phyloP scores from a whole-genome alignment of 2,888 invertebrate species.

The Cabera pusaria region DNA sequence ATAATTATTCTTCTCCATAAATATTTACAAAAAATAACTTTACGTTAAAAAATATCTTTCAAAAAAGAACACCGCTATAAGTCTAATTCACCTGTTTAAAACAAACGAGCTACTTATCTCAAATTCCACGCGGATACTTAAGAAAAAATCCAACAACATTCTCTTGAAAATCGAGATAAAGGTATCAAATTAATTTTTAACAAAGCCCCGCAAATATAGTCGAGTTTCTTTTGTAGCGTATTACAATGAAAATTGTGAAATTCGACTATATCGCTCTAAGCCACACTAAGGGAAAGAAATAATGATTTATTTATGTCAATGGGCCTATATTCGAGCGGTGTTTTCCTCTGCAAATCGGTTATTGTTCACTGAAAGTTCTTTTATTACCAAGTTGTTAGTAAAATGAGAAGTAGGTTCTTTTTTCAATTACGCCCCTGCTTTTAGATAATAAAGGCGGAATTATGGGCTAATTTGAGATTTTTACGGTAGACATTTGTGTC shows the following conservation, averaged over 20 bases:
- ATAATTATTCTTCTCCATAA: too few species aligned
- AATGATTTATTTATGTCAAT: constrained; percentile 84
- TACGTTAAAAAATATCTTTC: background rate
- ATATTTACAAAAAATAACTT: background rate
- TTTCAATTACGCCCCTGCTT: constrained; percentile 59
- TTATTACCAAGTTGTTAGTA: constrained; percentile 78
- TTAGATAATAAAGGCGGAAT: constrained; percentile 62
- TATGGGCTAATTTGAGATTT: constrained; percentile 60
- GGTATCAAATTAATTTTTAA: constrained; percentile 82
- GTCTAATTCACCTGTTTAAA: too few species aligned
- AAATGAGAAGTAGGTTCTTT: constrained; percentile 67
- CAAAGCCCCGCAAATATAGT: constrained; percentile 67
- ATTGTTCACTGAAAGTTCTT: constrained; percentile 77
- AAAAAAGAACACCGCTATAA: constrained; percentile 27
- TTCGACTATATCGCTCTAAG: constrained; percentile 49
- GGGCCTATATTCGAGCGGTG: constrained; percentile 64
- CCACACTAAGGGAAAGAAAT: constrained; percentile 46
- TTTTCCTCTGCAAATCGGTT: constrained; percentile 78
- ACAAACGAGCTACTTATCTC: constrained; percentile 31
- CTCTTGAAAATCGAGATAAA: constrained; percentile 69
- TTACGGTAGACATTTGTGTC: constrained; percentile 48
- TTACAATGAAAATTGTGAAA: constrained; percentile 75
- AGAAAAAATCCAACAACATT: constrained; percentile 34
- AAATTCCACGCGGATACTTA: constrained; percentile 26
- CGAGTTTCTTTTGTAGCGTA: constrained; percentile 75